These are phyloP conservation scores for Periophthalmus magnuspinnatus DNA, from an alignment of 2,797 vertebrate species.

Conservation along the genomic window DNA sequence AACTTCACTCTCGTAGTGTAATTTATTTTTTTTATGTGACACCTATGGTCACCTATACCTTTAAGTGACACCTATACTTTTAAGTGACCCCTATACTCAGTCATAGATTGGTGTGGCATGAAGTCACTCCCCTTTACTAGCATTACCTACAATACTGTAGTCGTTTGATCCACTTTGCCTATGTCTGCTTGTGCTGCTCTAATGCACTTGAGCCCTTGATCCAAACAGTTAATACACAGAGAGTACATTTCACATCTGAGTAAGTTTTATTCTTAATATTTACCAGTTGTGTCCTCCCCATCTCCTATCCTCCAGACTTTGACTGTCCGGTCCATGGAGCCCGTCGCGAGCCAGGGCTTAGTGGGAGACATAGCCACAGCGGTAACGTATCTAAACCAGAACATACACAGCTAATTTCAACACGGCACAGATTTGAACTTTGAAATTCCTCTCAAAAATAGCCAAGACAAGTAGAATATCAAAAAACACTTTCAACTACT, in stretches of 20 bases:
- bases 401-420: slow-evolving; percentile 10
- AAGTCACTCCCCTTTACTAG: too few species aligned
- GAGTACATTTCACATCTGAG: not conserved
- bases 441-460: slow-evolving; percentile 31
- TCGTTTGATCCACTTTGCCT: too few species aligned
- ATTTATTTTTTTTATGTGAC: too few species aligned
- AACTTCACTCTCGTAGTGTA: too few species aligned
- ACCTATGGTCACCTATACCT: too few species aligned
- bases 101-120: too few species aligned
- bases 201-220: too few species aligned
- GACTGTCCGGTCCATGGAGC: slow-evolving; percentile 90
- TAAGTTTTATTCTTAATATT: slow-evolving; percentile 34
- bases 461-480: slow-evolving; percentile 47
- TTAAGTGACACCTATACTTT: too few species aligned
- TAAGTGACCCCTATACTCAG: too few species aligned
- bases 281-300: slow-evolving; percentile 59
- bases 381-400: slow-evolving; percentile 83
- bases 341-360: slow-evolving; percentile 82
- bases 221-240: too few species aligned
- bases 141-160: too few species aligned
- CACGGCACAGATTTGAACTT: slow-evolving; percentile 20
- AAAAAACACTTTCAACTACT: slow-evolving; percentile 58
- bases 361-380: slow-evolving; percentile 83
- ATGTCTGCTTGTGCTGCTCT: too few species aligned
- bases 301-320: slow-evolving; percentile 83